These are phyloP conservation scores for Chydorus sphaericus DNA, from an alignment of 2,888 invertebrate species.

Conservation along the genomic window DNA sequence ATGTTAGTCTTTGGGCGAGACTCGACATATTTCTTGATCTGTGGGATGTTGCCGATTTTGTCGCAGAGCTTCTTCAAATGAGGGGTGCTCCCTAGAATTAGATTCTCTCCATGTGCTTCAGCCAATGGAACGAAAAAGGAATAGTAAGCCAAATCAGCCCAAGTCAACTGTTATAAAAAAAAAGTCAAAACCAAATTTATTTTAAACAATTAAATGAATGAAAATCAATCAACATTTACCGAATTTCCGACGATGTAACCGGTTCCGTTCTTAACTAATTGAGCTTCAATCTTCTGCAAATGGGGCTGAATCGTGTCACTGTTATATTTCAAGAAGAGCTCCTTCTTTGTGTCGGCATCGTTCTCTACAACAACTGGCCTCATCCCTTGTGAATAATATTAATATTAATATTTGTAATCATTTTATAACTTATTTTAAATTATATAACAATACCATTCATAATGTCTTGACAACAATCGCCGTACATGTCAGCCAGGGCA, in stretches of 20 bases:
- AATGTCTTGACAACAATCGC: slow-evolving; percentile 14
- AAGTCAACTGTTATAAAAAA: slow-evolving; percentile 40
- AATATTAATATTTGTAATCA: too few relatives aligned
- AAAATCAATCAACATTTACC: slow-evolving; percentile 32
- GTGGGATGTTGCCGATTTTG: slow-evolving; percentile 37
- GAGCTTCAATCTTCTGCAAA: slow-evolving; percentile 38
- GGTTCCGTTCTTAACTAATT: slow-evolving; percentile 36
- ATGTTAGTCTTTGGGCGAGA: slow-evolving; percentile 41
- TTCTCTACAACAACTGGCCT: slow-evolving; percentile 1
- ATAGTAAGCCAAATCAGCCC: slow-evolving; percentile 43
- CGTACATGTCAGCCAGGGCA: slow-evolving; percentile 16
- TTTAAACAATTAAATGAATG: too few relatives aligned
- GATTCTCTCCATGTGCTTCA: slow-evolving; percentile 37
- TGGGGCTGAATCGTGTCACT: slow-evolving; percentile 41
- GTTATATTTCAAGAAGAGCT: slow-evolving; percentile 36
- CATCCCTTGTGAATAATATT: slow-evolving; percentile 2
- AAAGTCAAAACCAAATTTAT: slow-evolving; percentile 13
- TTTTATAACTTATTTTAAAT: too few relatives aligned
- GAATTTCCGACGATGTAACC: slow-evolving; percentile 41
- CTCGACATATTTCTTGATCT: slow-evolving; percentile 39
- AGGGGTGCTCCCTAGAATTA: slow-evolving; percentile 38
- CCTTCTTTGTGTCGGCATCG: slow-evolving; percentile 32
- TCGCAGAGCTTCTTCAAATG: slow-evolving; percentile 37
- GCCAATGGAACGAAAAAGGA: slow-evolving; percentile 40
- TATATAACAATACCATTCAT: too few relatives aligned